Evolutionary conservation across 2,888 invertebrate genomes (phyloP).

Genomic region (Dione vanillae): DNA sequence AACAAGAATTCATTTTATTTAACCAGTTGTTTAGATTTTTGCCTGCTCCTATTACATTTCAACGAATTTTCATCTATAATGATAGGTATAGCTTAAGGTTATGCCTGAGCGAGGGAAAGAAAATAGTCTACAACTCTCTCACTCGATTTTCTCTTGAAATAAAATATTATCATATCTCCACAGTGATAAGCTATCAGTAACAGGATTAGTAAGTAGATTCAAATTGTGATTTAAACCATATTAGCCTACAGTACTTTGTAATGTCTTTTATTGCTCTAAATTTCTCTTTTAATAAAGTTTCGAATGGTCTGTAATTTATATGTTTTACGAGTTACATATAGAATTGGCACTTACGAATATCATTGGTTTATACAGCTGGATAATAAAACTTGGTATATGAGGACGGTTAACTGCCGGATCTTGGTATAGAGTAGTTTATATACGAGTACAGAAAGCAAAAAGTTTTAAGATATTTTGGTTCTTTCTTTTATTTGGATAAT

Average conservation of each 20-base stretch:
- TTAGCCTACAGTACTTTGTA: constrained; percentile 3
- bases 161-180: too few species aligned
- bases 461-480: too few species aligned
- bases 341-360: constrained; percentile 39
- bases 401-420: constrained; percentile 41
- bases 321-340: constrained; percentile 31
- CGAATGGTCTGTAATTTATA: constrained; percentile 27
- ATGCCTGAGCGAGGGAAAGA: too few species aligned
- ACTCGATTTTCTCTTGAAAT: too few species aligned
- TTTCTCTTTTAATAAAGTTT: constrained; percentile 21
- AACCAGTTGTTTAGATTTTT: too few species aligned
- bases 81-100: too few species aligned
- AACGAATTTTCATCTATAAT: too few species aligned
- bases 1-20: too few species aligned
- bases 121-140: too few species aligned
- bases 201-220: neutral
- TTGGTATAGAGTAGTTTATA: constrained; percentile 32
- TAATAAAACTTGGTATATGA: constrained; percentile 45
- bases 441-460: too few species aligned
- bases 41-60: too few species aligned
- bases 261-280: constrained; percentile 10
- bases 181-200: neutral
- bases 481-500: too few species aligned
- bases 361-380: constrained; percentile 45
- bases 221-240: neutral